These are phyloP conservation scores for Athalia circularis DNA, from an alignment of 2,888 invertebrate genomes.

Conservation along the genomic window DNA sequence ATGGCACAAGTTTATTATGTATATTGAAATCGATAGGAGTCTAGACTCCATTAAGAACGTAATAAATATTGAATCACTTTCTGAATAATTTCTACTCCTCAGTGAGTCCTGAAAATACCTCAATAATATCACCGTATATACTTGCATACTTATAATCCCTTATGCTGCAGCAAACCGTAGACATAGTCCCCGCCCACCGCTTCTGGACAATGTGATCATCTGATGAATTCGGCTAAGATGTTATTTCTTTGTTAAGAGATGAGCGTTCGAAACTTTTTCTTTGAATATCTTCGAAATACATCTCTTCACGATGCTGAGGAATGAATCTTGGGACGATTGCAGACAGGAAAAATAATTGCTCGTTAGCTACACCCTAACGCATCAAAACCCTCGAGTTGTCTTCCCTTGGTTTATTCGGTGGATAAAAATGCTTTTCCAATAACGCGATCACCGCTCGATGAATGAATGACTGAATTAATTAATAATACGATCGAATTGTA, in stretches of 20 bases:
- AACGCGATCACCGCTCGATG: background rate
- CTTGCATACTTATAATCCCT: background rate
- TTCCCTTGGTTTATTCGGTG: slow-evolving; percentile 13
- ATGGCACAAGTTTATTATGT: background rate
- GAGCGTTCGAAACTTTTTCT: slow-evolving; percentile 11
- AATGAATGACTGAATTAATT: slow-evolving; percentile 26
- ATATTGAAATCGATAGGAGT: background rate
- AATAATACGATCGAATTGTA: slow-evolving; percentile 12
- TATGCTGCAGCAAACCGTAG: background rate
- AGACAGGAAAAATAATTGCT: slow-evolving; percentile 25
- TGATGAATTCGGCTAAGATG: background rate
- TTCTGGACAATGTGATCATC: slow-evolving; percentile 9
- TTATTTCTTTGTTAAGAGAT: slow-evolving; percentile 27
- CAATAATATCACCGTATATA: background rate
- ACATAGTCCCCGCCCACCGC: background rate
- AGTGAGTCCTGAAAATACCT: background rate
- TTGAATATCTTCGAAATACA: slow-evolving; percentile 22
- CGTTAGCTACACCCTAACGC: slow-evolving; percentile 28
- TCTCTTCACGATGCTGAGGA: slow-evolving; percentile 16
- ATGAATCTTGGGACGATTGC: slow-evolving; percentile 30
- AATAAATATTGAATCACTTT: slow-evolving; percentile 12
- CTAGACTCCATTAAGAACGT: slow-evolving; percentile 5
- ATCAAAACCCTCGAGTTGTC: slow-evolving; percentile 25
- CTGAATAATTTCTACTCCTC: background rate
- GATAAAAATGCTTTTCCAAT: slow-evolving; percentile 6